Percentiles rank a stretch among this genome's conserved stretches.
These are phyloP conservation scores for Patella pellucida DNA, from an alignment of 2,888 invertebrate species.

Conservation along the genomic window DNA sequence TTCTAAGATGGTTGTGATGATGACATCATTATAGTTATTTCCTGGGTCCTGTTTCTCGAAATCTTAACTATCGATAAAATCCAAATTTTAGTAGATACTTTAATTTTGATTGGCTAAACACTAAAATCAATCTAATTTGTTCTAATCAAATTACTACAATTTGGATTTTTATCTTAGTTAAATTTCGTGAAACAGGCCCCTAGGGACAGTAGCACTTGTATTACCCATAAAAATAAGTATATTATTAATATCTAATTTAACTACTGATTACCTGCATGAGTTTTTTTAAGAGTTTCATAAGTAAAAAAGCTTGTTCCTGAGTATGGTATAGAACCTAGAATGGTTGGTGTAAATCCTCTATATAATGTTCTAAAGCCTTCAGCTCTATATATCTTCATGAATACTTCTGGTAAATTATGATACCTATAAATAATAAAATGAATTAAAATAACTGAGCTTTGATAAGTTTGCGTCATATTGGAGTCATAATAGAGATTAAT, in stretches of 20 bases:
- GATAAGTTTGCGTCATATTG: too few species aligned
- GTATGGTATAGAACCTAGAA: conserved; percentile 94
- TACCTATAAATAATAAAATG: conserved; percentile 56
- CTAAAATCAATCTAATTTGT: too few species aligned
- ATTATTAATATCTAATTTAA: background rate
- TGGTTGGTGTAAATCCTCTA: conserved; percentile 89
- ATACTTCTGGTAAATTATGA: conserved; percentile 68
- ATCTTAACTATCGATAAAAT: too few species aligned
- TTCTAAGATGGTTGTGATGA: too few species aligned
- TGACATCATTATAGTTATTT: too few species aligned
- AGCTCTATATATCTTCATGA: conserved; percentile 78
- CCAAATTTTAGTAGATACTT: too few species aligned
- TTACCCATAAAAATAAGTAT: conserved; percentile 4
- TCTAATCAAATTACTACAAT: too few species aligned
- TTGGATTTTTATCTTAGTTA: too few species aligned
- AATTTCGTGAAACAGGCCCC: too few species aligned
- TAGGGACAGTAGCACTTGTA: too few species aligned
- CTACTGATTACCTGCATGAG: conserved; percentile 66
- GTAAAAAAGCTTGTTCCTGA: conserved; percentile 98
- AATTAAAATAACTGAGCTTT: background rate
- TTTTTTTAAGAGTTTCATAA: conserved; percentile 91
- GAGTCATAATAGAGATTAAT: background rate
- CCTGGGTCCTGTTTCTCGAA: too few species aligned
- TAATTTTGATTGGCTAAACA: too few species aligned
- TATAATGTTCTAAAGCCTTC: conserved; percentile 87